These are phyloP conservation scores for Vanessa tameamea DNA, from an alignment of 1,140 invertebrate species.

Conservation along the genomic window DNA sequence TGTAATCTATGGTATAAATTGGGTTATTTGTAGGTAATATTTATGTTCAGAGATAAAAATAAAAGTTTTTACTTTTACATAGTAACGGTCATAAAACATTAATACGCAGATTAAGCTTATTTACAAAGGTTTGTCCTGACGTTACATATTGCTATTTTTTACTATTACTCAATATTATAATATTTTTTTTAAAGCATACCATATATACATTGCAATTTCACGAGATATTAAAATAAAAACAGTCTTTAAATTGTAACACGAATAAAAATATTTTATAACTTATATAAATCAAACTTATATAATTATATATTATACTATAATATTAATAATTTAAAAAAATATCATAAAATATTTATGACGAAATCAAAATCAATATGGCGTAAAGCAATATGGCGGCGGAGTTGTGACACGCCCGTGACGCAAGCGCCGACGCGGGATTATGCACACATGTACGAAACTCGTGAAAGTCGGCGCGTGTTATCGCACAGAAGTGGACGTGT, in stretches of 20 bases:
- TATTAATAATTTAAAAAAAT: neutral
- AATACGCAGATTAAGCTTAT: neutral
- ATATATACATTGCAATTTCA: neutral
- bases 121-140: neutral
- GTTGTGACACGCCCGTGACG: conserved; percentile 74
- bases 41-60: neutral
- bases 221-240: neutral
- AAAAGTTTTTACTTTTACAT: conserved; percentile 1
- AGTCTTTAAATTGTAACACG: neutral
- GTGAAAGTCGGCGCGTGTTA: conserved; percentile 88
- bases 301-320: neutral
- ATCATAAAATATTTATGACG: conserved; percentile 45
- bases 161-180: neutral
- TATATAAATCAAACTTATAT: no score
- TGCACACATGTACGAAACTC: conserved; percentile 88
- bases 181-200: neutral
- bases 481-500: conserved; percentile 90
- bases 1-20: neutral
- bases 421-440: conserved; percentile 86
- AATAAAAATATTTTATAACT: no score
- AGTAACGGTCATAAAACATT: neutral
- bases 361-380: conserved; percentile 69
- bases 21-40: neutral
- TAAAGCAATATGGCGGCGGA: conserved; percentile 67
- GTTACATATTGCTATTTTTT: neutral